A percentile compares a stretch with the other conserved stretches of the same genome.
Conservation (phyloP, 1,140 invertebrate species). For the Oreohelix idahoensis region DNA sequence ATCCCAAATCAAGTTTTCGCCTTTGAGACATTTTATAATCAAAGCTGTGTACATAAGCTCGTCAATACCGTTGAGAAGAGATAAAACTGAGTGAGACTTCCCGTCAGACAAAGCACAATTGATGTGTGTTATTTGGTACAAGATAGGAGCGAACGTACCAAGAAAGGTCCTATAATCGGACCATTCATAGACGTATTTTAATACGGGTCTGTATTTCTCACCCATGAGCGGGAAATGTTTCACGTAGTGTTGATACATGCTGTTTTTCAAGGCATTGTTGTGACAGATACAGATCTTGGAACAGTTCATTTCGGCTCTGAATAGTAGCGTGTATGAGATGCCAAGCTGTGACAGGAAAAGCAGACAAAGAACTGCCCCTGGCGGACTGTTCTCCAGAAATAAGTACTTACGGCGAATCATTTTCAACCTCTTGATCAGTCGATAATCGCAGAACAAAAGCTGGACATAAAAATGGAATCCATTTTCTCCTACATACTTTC, state of each 20-base stretch:
- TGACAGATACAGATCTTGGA: constrained; percentile 1
- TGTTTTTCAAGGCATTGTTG: background rate
- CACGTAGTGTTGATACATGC: constrained; percentile 3
- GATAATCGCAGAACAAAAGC: background rate
- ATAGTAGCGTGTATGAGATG: background rate
- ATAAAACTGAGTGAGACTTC: background rate
- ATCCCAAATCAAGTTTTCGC: constrained; percentile 28
- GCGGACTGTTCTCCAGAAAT: background rate
- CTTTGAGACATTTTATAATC: background rate
- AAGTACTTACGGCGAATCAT: constrained; percentile 18
- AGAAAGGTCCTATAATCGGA: constrained; percentile 15
- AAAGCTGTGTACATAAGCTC: constrained; percentile 4
- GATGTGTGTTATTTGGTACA: background rate
- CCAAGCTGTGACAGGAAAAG: background rate
- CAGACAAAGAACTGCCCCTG: background rate
- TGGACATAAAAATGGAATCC: background rate
- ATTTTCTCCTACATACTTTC: background rate
- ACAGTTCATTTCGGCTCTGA: constrained; percentile 17
- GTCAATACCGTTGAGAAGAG: constrained; percentile 26
- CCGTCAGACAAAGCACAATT: constrained; percentile 16
- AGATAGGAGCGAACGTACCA: background rate
- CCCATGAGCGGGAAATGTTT: background rate
- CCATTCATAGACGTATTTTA: background rate
- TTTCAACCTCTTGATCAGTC: background rate
- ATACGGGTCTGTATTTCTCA: background rate